These are phyloP conservation scores for Cataglyphis cursor DNA, from an alignment of 2,888 invertebrate genomes.

Conservation along the genomic window DNA sequence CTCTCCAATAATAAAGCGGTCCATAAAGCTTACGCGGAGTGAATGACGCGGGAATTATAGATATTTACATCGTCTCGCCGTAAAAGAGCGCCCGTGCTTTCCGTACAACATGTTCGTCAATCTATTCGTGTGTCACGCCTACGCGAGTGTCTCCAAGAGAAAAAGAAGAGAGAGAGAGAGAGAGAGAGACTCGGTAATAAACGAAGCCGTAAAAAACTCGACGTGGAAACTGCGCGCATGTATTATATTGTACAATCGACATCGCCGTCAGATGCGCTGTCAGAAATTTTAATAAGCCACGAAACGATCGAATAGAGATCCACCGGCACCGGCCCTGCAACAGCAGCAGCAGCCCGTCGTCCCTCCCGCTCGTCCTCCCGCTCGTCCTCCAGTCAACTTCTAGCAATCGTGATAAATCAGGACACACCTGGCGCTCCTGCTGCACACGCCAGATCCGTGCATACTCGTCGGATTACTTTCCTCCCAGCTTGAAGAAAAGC, in stretches of 20 bases:
- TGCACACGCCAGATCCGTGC: conserved; percentile 61
- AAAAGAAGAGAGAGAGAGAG: conserved; percentile 7
- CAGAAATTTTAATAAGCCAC: conserved; percentile 74
- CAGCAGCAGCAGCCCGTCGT: neutral
- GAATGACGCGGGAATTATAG: conserved; percentile 53
- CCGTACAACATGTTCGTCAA: conserved; percentile 27
- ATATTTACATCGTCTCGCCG: conserved; percentile 49
- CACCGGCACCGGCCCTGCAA: neutral
- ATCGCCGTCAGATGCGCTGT: conserved; percentile 37
- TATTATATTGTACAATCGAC: neutral
- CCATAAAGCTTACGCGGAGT: conserved; percentile 50
- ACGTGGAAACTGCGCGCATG: neutral
- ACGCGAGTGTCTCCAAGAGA: conserved; percentile 13
- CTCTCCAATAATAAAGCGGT: conserved; percentile 51
- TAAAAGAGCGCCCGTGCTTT: conserved; percentile 6
- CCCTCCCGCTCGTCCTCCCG: conserved; percentile 22
- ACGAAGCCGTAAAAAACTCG: conserved; percentile 45
- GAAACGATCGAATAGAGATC: conserved; percentile 37
- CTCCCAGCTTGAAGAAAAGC: conserved; percentile 60
- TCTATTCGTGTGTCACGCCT: conserved; percentile 45
- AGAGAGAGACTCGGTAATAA: conserved; percentile 14
- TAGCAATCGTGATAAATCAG: conserved; percentile 68
- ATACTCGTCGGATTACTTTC: conserved; percentile 67
- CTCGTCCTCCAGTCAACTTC: conserved; percentile 68
- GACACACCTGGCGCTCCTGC: conserved; percentile 71